phyloP scores from a whole-genome alignment of 2,888 invertebrate species.

The Minunthozetes semirufus region DNA sequence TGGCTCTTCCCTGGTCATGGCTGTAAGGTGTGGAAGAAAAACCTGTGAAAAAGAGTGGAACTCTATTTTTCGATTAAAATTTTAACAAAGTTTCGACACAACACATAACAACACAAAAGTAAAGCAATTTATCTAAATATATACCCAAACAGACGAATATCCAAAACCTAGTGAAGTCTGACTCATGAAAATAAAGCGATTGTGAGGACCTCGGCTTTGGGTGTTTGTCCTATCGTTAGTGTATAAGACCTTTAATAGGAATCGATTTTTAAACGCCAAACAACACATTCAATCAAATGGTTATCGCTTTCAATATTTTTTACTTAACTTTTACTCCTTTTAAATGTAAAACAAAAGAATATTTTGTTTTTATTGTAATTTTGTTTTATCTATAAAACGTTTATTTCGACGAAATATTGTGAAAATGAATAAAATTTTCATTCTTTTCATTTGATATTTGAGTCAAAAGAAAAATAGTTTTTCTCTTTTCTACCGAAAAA shows the following conservation, averaged over 20 bases:
- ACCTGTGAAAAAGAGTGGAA: neutral
- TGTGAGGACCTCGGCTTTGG: neutral
- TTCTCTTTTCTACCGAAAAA: too few relatives aligned
- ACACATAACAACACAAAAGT: neutral
- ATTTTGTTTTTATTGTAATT: neutral
- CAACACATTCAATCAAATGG: constrained; percentile 13
- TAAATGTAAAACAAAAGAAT: neutral
- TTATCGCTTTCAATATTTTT: constrained; percentile 14
- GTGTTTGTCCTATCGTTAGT: too few relatives aligned
- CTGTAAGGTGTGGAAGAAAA: too few relatives aligned
- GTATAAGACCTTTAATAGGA: neutral
- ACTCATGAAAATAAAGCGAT: constrained; percentile 12
- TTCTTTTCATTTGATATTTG: too few relatives aligned
- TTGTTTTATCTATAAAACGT: too few relatives aligned
- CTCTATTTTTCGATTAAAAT: neutral
- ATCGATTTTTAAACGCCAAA: neutral
- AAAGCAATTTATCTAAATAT: constrained; percentile 25
- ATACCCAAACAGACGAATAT: neutral
- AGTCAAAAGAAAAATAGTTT: too few relatives aligned
- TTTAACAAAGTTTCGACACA: neutral
- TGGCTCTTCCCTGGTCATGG: too few relatives aligned
- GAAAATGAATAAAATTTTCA: too few relatives aligned
- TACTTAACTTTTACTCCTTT: neutral
- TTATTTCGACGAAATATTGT: too few relatives aligned
- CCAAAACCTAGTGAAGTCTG: neutral